phyloP scores from a whole-genome alignment of 2,113 vertebrate species.

The Pan paniscus region DNA sequence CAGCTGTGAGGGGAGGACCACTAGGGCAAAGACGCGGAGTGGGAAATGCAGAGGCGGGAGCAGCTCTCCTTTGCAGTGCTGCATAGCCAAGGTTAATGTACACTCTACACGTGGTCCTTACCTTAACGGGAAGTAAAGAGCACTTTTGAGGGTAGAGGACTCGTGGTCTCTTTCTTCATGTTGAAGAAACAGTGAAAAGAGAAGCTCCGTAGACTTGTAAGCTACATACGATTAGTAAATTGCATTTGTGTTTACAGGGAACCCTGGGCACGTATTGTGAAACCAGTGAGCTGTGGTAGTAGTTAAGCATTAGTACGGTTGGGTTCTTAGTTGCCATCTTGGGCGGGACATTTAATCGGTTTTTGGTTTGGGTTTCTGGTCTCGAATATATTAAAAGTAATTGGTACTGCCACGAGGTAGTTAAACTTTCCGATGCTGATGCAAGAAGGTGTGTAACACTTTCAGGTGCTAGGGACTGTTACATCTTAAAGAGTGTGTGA shows the following conservation, averaged over 20 bases:
- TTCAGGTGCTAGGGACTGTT: not conserved
- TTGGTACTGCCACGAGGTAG: not conserved
- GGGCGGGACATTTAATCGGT: not conserved
- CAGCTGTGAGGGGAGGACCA: not conserved
- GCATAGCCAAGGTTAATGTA: not conserved
- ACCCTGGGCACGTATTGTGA: not conserved
- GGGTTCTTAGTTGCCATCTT: not conserved
- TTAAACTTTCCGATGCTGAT: not conserved
- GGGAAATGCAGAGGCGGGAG: slow-evolving; percentile 36
- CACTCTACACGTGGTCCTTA: slow-evolving; percentile 55
- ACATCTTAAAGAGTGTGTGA: not conserved
- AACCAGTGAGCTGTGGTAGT: not conserved
- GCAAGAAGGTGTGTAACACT: not conserved
- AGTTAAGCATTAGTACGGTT: not conserved
- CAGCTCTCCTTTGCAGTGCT: not conserved
- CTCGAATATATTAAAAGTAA: not conserved
- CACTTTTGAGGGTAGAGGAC: not conserved
- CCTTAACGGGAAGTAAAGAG: not conserved
- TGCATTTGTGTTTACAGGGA: not conserved
- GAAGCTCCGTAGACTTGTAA: not conserved
- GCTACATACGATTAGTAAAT: not conserved
- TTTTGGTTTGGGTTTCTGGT: not conserved
- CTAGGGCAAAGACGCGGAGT: not conserved
- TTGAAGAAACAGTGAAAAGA: not conserved
- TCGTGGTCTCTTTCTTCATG: not conserved